Conservation (phyloP, 2,797 vertebrate species). For the Rhyacichthys aspro region DNA sequence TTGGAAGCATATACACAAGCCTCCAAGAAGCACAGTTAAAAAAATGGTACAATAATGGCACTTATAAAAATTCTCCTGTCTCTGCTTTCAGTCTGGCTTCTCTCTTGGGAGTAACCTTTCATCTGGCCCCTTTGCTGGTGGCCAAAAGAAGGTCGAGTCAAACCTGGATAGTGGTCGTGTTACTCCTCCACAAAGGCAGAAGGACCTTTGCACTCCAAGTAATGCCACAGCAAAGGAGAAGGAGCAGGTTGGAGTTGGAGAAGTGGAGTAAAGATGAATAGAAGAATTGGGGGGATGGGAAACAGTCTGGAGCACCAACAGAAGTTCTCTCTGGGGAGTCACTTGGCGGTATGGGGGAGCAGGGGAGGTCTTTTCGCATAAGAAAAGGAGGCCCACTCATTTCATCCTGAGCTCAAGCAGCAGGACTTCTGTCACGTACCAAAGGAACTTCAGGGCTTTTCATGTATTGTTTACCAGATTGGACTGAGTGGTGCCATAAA, state of each 20-base stretch:
- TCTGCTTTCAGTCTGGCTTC: conserved; percentile 45
- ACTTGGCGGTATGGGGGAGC: conserved; percentile 68
- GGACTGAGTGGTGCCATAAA: conserved; percentile 76
- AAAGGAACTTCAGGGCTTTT: conserved; percentile 73
- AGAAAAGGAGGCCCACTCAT: conserved; percentile 79
- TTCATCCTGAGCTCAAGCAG: conserved; percentile 77
- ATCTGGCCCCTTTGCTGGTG: conserved; percentile 56
- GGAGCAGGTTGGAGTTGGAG: conserved; percentile 67
- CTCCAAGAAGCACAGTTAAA: conserved; percentile 18
- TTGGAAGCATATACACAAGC: conserved; percentile 50
- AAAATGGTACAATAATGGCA: conserved; percentile 18
- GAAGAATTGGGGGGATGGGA: conserved; percentile 60
- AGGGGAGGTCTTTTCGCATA: conserved; percentile 69
- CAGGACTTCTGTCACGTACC: conserved; percentile 77
- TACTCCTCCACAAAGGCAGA: conserved; percentile 57
- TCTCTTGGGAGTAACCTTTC: conserved; percentile 63
- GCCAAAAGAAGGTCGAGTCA: conserved; percentile 44
- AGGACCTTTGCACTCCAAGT: conserved; percentile 69
- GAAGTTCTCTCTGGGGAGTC: conserved; percentile 82
- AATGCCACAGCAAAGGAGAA: conserved; percentile 57
- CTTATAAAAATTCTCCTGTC: conserved; percentile 30
- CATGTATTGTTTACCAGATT: conserved; percentile 75
- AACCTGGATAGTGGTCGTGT: conserved; percentile 39
- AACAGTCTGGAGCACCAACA: conserved; percentile 76
- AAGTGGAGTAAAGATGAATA: conserved; percentile 70